phyloP scores from a whole-genome alignment of 2,888 invertebrate genomes.

The Ormyrus rosae region DNA sequence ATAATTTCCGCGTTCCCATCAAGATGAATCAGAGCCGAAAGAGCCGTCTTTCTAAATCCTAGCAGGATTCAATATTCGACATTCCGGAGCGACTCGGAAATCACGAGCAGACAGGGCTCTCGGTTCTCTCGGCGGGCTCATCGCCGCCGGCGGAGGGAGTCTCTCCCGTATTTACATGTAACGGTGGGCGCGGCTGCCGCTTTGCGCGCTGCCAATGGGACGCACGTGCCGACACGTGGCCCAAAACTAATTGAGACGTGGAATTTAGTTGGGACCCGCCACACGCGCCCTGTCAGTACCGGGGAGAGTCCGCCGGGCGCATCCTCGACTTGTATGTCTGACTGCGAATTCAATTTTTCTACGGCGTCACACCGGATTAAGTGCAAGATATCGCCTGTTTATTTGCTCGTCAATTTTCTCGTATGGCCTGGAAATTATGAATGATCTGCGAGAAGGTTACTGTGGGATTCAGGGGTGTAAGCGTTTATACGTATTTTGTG shows the following conservation, averaged over 20 bases:
- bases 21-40: too few relatives aligned
- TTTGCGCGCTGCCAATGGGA: constrained; percentile 9
- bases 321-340: neutral
- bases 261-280: constrained; percentile 71
- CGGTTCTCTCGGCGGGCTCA: neutral
- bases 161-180: neutral
- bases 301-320: constrained; percentile 3
- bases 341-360: constrained; percentile 3
- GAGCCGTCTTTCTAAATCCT: too few relatives aligned
- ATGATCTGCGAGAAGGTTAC: too few relatives aligned
- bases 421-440: too few relatives aligned
- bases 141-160: neutral
- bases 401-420: neutral
- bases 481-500: too few relatives aligned
- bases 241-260: constrained; percentile 75
- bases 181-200: constrained; percentile 49
- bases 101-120: too few relatives aligned
- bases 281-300: constrained; percentile 64
- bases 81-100: too few relatives aligned
- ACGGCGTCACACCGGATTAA: neutral
- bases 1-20: too few relatives aligned
- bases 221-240: constrained; percentile 74
- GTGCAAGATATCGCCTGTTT: constrained; percentile 17
- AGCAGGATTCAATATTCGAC: too few relatives aligned
- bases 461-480: too few relatives aligned